A percentile compares a stretch with the other conserved stretches of the same genome.
Evolutionary conservation across 2,888 invertebrate species (phyloP).

Genomic region (Synergus laeviventris): DNA sequence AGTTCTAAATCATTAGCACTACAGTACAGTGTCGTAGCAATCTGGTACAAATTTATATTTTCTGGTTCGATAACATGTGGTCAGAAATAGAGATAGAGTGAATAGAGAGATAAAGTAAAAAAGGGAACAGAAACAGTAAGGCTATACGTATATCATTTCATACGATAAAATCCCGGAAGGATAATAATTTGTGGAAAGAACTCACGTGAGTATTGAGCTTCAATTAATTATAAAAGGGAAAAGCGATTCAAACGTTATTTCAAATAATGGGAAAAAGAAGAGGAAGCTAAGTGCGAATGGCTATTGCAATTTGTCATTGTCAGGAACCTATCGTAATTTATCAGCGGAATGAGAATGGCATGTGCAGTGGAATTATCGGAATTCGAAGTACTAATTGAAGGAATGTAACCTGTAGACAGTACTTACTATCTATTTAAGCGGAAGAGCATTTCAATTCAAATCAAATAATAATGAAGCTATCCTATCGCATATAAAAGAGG

Average conservation of each 20-base stretch:
- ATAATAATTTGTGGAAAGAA: not conserved
- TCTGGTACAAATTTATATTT: constrained; percentile 33
- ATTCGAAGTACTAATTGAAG: constrained; percentile 14
- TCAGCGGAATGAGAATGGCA: constrained; percentile 18
- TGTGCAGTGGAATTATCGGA: constrained; percentile 4
- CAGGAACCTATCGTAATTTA: constrained; percentile 29
- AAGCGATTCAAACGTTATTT: not conserved
- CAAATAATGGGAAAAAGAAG: not conserved
- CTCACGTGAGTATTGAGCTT: not conserved
- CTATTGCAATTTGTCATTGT: constrained; percentile 29
- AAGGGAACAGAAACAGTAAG: not conserved
- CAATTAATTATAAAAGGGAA: constrained; percentile 13
- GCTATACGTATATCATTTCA: not conserved
- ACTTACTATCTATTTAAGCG: not conserved
- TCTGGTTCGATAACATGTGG: constrained; percentile 8
- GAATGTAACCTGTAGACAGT: constrained; percentile 29
- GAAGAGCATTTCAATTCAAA: not conserved
- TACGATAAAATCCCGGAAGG: not conserved
- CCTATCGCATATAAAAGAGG: too few relatives aligned
- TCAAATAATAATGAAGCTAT: not conserved
- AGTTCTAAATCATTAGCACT: constrained; percentile 13
- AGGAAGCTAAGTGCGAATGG: not conserved
- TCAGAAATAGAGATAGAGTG: constrained; percentile 6
- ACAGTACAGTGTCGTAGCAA: constrained; percentile 4
- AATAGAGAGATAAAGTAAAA: not conserved